Conservation (phyloP, 2,888 invertebrate genomes). For the Hydroisotoma schaefferi region DNA sequence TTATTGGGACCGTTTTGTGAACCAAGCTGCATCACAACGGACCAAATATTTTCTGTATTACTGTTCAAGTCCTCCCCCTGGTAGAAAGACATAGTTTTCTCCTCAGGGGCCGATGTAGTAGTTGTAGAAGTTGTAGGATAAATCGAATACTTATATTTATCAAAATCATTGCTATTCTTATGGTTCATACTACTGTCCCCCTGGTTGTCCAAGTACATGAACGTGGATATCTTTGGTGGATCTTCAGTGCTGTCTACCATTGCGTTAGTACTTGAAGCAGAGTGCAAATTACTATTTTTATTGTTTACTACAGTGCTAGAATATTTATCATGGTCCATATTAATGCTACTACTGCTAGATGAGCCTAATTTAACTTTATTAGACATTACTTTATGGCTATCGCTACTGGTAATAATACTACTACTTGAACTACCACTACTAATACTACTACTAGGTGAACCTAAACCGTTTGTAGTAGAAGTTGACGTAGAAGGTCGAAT, state of each 20-base stretch:
- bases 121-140: too few species aligned
- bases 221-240: constrained; percentile 45
- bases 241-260: constrained; percentile 30
- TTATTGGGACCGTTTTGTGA: constrained; percentile 12
- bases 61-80: constrained; percentile 31
- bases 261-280: too few species aligned
- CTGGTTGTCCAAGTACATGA: constrained; percentile 39
- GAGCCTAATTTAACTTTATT: too few species aligned
- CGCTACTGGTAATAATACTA: not conserved
- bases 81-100: not conserved
- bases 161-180: not conserved
- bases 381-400: not conserved
- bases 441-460: constrained; percentile 2
- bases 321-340: too few species aligned
- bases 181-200: constrained; percentile 2
- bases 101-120: constrained; percentile 1
- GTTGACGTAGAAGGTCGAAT: not conserved
- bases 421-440: not conserved
- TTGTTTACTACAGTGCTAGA: too few species aligned
- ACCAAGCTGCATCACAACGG: constrained; percentile 43
- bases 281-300: too few species aligned
- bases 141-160: too few species aligned
- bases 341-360: too few species aligned
- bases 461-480: too few species aligned
- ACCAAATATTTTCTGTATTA: constrained; percentile 44